Evolutionary conservation across 2,113 vertebrate genomes (phyloP), one percentile per base, ranked within the genome.

Genomic region (Zapornia atra): DNA sequence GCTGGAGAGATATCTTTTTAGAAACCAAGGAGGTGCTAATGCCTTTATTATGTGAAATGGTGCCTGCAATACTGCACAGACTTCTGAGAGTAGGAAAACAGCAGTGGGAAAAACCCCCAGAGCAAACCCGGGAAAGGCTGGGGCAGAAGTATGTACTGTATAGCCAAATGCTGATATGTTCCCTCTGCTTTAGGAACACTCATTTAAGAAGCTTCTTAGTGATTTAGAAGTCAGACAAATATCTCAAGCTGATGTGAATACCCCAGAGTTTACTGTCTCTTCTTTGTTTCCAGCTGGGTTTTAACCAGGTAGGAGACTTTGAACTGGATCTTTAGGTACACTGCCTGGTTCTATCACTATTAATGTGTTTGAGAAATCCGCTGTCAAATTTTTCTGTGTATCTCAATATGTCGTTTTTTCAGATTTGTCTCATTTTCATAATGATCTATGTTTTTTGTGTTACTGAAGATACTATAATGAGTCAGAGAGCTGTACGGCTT

Each of bases 11-110:
- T 8, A 65, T 22, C 71, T 86, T 80, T 92, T 86, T 83, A 82
- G 84, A 87, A 89, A 76, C 72, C 61, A 92, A 77, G 68, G 63
- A 87, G 86, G 94, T 92, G 88, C 51, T 88, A 86, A 92, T 89
- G 88, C 36, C 31, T 92, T 92, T 94, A 61, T 92, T 73, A 88
- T 63, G 75, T 93, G 93, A 91, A 95, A 93, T 51, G 72, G 51
- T 92, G 87, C 29, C 61, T 72, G 61, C 44, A 83, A 46, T 40
- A 50, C 25, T 2, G 33, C 53, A 53, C 26, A 13, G 76, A 82
- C 61, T 79, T 72, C 83, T 2, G 3, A n/a, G 72, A 86, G 57
- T 31, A 61, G 73, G 64, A 89, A 91, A 86, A 48, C 24, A 68
- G 70, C 51, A 64, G 15, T 24, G 42, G 44, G 44, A 15, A 18